Evolutionary conservation across 2,113 vertebrate species (phyloP).

Genomic region (Aviceda subcristata): DNA sequence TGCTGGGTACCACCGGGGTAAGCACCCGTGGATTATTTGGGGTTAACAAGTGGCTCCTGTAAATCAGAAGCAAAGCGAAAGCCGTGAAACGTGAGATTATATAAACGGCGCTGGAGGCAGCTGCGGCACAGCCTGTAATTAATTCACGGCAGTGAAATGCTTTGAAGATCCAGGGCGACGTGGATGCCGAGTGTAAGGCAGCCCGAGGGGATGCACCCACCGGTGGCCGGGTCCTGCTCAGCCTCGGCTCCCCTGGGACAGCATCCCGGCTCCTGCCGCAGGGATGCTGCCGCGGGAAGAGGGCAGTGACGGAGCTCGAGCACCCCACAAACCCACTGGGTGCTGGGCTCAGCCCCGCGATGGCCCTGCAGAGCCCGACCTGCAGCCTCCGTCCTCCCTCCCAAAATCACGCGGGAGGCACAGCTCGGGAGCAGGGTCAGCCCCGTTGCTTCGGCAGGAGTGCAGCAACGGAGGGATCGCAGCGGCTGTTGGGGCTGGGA

Average conservation of each 20-base stretch:
- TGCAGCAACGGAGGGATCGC: accelerated
- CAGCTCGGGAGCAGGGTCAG: accelerated
- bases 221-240: not conserved
- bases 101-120: conserved; percentile 15
- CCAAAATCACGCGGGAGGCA: accelerated
- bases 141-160: not conserved
- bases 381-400: not conserved
- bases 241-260: not conserved
- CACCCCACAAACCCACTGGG: accelerated
- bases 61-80: not conserved
- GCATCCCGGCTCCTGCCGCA: not conserved
- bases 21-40: not conserved
- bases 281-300: not conserved
- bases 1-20: not conserved
- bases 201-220: not conserved
- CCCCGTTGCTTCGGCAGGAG: not conserved
- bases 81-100: not conserved
- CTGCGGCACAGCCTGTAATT: not conserved
- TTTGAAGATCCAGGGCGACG: not conserved
- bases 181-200: not conserved
- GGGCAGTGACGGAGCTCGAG: not conserved
- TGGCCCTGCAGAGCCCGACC: not conserved
- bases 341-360: not conserved
- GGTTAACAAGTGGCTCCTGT: not conserved
- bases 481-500: not conserved